Conservation (phyloP, 1,140 invertebrate genomes). For the Ceratitis capitata region DNA sequence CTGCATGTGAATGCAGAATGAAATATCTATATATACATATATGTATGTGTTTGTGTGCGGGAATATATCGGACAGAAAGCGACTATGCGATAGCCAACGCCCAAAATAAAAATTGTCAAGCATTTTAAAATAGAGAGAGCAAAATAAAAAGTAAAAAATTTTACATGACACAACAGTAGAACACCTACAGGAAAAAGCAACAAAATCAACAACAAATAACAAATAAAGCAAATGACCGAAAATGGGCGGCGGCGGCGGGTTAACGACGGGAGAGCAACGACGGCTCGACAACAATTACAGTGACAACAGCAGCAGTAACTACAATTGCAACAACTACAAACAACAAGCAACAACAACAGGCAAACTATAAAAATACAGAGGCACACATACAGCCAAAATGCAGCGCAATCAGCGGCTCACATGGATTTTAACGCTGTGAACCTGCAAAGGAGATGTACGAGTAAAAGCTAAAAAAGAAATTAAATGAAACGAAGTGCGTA, state of each 20-base stretch:
- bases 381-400: no score
- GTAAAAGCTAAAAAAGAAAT: background rate
- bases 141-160: no score
- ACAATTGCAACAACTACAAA: background rate
- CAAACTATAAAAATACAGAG: no score
- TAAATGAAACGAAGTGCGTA: constrained; percentile 14
- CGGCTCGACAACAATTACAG: background rate
- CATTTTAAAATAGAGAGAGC: background rate
- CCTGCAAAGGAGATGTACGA: background rate
- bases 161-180: background rate
- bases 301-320: background rate
- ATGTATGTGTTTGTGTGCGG: background rate
- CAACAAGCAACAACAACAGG: background rate
- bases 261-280: background rate
- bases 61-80: background rate
- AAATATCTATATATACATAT: background rate
- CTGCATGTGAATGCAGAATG: background rate
- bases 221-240: background rate
- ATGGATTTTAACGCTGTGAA: no score
- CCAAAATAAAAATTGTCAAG: constrained; percentile 36
- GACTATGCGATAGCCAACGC: constrained; percentile 13
- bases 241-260: background rate
- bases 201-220: background rate
- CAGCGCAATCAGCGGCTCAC: background rate
- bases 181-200: constrained; percentile 1